These are phyloP conservation scores for Eupsilia transversa DNA, from an alignment of 2,888 invertebrate species.

Conservation along the genomic window DNA sequence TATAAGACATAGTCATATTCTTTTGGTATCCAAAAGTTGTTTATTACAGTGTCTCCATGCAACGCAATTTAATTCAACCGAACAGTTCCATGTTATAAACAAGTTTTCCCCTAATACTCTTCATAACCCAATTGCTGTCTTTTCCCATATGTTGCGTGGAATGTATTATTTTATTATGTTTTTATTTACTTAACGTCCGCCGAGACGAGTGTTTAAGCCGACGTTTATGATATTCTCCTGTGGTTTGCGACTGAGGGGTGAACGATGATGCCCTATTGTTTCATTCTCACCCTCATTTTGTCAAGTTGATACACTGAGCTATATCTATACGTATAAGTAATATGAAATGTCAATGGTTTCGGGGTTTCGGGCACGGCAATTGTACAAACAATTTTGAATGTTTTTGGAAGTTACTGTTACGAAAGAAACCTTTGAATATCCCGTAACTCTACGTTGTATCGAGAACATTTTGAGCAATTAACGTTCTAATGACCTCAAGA, in stretches of 20 bases:
- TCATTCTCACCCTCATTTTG: constrained; percentile 86
- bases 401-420: constrained; percentile 8
- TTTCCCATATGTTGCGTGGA: constrained; percentile 87
- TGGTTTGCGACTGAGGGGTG: constrained; percentile 85
- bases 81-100: constrained; percentile 45
- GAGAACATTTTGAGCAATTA: not conserved
- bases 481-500: constrained; percentile 11
- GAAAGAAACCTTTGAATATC: not conserved
- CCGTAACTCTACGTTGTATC: not conserved
- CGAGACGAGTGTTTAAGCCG: constrained; percentile 90
- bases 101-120: constrained; percentile 60
- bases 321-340: constrained; percentile 60
- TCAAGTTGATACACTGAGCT: constrained; percentile 81
- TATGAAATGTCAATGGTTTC: constrained; percentile 65
- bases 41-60: no score
- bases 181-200: constrained; percentile 88
- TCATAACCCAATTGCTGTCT: constrained; percentile 73
- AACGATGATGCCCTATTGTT: constrained; percentile 86
- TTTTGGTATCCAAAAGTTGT: no score
- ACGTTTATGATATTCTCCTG: constrained; percentile 90
- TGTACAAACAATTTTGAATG: constrained; percentile 41
- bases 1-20: no score
- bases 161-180: constrained; percentile 90
- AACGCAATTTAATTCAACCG: constrained; percentile 3
- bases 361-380: constrained; percentile 46